Evolutionary conservation across 2,797 vertebrate species (phyloP).

Genomic region (Valencia hispanica): DNA sequence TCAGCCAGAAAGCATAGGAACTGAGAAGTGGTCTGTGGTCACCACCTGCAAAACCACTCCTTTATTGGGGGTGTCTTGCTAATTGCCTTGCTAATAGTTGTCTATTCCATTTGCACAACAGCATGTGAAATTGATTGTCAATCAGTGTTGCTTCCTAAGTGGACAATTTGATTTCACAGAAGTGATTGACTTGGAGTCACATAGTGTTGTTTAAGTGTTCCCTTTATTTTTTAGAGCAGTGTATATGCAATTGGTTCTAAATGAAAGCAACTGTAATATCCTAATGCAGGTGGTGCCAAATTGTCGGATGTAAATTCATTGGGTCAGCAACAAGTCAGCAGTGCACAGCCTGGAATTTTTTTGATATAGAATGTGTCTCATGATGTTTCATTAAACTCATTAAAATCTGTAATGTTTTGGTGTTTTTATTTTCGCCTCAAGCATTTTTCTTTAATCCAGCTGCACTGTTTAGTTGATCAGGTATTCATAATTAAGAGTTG

Average conservation of each 20-base stretch:
- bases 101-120: too few relatives aligned
- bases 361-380: background rate
- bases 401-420: background rate
- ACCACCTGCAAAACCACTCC: too few relatives aligned
- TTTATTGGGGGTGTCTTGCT: too few relatives aligned
- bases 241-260: background rate
- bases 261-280: background rate
- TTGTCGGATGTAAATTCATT: background rate
- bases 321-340: background rate
- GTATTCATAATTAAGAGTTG: background rate
- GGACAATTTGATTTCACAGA: too few relatives aligned
- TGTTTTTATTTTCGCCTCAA: background rate
- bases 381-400: background rate
- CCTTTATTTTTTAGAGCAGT: too few relatives aligned
- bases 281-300: background rate
- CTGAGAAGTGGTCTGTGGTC: too few relatives aligned
- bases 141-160: too few relatives aligned
- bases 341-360: background rate
- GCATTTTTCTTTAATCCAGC: background rate
- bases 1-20: too few relatives aligned
- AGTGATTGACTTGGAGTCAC: too few relatives aligned
- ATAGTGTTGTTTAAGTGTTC: too few relatives aligned
- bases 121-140: too few relatives aligned
- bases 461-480: background rate
- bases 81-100: too few relatives aligned